Base-by-base conservation (phyloP, 1,140 invertebrate species). In the Zaprionus lachaisei region DNA sequence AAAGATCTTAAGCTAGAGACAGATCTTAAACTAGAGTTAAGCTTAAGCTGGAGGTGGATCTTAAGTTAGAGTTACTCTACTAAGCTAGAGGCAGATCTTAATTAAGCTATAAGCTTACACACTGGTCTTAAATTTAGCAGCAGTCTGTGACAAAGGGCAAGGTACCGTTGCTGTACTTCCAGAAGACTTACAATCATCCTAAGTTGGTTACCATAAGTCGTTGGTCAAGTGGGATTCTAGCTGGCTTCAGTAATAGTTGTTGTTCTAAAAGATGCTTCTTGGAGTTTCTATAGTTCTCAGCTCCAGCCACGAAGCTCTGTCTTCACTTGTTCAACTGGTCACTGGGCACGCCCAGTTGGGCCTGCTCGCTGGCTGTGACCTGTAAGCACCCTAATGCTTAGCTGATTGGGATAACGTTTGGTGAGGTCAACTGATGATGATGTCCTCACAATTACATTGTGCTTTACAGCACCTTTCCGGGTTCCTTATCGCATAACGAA, bases 221-320 rank as follows among this genome's bases (percentile, higher is more conserved):
- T 63, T 69, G 1, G 62, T 34, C 4, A 4, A 34, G 31, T 34
- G 31, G 4, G 31, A 3, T 34, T 34, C 28, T 4, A 2, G 83
- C 77, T n/a, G 63, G 20, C 91, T 91, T 79, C 91, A 92, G 28
- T 79, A 87, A 5, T 28, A 54, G 26, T 82, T 74, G 38, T 92
- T 92, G 37, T 92, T 92, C 54, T 92, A 84, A 62, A 92, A 92
- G 24, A 91, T 67, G 0, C 91, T 92, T 77, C 4, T 76, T 72
- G 56, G 79, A 85, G 6, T 75, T 78, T 41, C 91, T 82, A 5
- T 22, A 14, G 56, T 91, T 90, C 9, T 65, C 26, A 0, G 67
- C 65, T 9, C 82, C 84, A 6, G 78, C 68, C n/a, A 73, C 65
- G 14, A 7, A 28, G 61, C 76, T 81, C 61, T 81, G 28, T 34